These are phyloP conservation scores for Raja brachyura DNA, from an alignment of 2,113 vertebrate species.

Conservation along the genomic window DNA sequence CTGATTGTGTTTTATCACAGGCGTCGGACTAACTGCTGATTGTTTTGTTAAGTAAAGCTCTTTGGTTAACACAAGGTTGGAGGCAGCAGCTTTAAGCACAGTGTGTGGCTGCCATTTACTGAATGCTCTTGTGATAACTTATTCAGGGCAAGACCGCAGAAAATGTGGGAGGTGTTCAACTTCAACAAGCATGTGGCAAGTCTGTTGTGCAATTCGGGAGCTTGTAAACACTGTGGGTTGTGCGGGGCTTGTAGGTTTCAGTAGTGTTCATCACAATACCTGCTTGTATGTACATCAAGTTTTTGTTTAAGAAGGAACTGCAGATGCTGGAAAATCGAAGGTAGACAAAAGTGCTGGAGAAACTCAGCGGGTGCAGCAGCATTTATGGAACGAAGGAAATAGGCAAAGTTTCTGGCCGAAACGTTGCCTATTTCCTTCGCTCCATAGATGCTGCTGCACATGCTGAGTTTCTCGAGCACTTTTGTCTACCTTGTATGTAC, in stretches of 20 bases:
- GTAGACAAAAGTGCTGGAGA: no score
- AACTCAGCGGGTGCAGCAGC: no score
- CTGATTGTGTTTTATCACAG: not conserved
- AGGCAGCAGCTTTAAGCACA: constrained; percentile 36
- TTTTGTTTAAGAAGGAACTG: no score
- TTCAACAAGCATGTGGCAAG: constrained; percentile 27
- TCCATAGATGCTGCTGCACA: no score
- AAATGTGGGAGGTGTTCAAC: constrained; percentile 7
- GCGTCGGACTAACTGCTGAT: constrained; percentile 23
- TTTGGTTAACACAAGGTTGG: constrained; percentile 23
- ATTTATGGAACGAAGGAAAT: no score
- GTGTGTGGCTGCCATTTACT: constrained; percentile 39
- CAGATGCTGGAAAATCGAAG: no score
- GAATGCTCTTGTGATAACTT: constrained; percentile 33
- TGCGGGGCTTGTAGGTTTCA: not conserved
- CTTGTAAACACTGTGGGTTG: not conserved
- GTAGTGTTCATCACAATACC: not conserved
- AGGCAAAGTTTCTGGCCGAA: no score
- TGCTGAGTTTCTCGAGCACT: no score
- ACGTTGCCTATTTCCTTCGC: no score
- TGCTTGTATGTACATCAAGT: no score
- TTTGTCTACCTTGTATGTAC: no score
- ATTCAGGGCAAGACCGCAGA: constrained; percentile 17
- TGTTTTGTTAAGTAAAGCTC: constrained; percentile 38
- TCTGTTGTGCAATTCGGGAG: not conserved